Conservation (phyloP, 2,113 vertebrate species). For the Hydropotes inermis region DNA sequence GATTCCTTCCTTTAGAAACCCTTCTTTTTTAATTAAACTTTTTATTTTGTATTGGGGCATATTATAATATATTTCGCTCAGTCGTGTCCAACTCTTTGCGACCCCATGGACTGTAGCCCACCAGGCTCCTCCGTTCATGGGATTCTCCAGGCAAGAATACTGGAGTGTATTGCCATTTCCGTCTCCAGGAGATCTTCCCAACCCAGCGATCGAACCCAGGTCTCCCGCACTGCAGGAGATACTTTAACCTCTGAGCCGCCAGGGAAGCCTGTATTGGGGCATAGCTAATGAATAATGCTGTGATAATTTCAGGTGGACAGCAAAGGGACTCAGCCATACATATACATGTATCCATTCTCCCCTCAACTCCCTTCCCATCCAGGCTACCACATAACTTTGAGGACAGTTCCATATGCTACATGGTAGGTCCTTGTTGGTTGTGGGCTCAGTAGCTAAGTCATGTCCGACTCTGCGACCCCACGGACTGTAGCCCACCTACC, state of each 20-base stretch:
- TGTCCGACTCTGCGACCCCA: neutral
- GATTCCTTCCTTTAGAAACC: neutral
- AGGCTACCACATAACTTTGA: neutral
- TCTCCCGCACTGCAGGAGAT: no score
- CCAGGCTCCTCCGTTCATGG: no score
- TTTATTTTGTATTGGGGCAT: neutral
- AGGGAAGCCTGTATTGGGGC: neutral
- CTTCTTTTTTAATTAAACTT: neutral
- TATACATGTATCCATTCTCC: neutral
- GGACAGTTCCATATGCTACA: neutral
- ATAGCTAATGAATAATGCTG: neutral
- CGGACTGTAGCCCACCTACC: neutral
- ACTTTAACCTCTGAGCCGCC: no score
- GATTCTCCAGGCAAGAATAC: no score
- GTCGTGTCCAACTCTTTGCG: no score
- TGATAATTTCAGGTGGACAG: neutral
- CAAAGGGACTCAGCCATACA: neutral
- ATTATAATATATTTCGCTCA: neutral
- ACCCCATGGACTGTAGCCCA: no score
- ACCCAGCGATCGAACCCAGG: no score
- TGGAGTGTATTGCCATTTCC: no score
- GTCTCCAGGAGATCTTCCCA: no score
- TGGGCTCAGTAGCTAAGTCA: neutral
- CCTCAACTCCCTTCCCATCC: neutral
- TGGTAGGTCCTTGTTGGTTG: neutral